Base-by-base conservation (phyloP, 1,140 invertebrate genomes). In the Trialeurodes vaporariorum region DNA sequence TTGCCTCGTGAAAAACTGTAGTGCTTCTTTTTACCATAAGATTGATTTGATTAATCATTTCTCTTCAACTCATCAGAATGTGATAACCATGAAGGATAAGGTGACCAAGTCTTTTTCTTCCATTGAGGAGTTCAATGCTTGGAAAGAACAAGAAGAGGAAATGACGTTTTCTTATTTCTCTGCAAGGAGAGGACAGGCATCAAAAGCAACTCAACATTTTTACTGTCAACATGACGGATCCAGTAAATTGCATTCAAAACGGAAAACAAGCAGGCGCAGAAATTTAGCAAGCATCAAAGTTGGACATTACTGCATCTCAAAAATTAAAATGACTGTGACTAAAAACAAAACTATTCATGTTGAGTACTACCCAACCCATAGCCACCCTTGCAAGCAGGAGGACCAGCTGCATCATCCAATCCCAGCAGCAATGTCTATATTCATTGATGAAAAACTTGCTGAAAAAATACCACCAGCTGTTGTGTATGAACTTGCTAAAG, bases 331-430 rank as follows among this genome's bases (percentile, higher is more conserved):
- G 9, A 27, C 11, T 11, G 27, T 13, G 27, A 24, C 25, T 13
- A 12, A 23, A 5, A 64, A 64, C 27, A 27, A 27, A 25, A 13
- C 25, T 22, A 26, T 23, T 25, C 23, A 64, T 25, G 63, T 64
- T 64, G 63, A 25, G 11, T 64, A 64, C 63, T 26, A 64, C 25
- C 63, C 63, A 23, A 64, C 63, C 27, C 63, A 64, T 64, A 64
- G 27, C 27, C 63, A 64, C 25, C 12, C 25, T 64, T 27, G 23
- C 25, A 64, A 27, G 23, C 9, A 64, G 25, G 21, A 64, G 25
- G 63, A 64, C 25, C 5, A 24, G 23, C 25, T 22, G 25, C 63
- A 64, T 64, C 63, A 64, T 25, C 63, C 63, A 24, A 27, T 64
- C 11, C 63, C 21, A 11, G 27, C 25, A 13, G 27, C 17, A 9